Conservation (phyloP, 2,113 vertebrate species). For the Muntiacus reevesi region DNA sequence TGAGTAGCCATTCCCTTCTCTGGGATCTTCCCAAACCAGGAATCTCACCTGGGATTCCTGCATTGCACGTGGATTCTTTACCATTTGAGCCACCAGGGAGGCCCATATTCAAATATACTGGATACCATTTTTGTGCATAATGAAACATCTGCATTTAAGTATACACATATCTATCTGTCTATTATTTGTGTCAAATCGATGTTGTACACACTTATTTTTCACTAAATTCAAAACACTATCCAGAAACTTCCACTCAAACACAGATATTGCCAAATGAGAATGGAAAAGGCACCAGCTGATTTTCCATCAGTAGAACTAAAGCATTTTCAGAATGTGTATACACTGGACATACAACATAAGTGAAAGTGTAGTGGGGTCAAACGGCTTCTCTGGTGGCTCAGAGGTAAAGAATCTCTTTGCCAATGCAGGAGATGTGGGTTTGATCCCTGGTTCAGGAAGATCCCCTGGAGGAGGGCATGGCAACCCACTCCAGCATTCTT, state of each 20-base stretch:
- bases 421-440: no score
- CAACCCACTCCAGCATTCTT: no score
- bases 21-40: no score
- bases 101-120: not conserved
- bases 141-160: not conserved
- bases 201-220: not conserved
- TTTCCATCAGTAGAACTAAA: not conserved
- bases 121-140: not conserved
- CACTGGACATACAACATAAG: not conserved
- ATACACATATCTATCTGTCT: not conserved
- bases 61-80: no score
- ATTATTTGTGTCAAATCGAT: not conserved
- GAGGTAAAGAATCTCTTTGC: no score
- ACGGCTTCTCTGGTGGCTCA: no score
- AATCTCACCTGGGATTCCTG: no score
- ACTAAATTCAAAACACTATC: not conserved
- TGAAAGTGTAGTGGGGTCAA: not conserved
- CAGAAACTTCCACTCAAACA: not conserved
- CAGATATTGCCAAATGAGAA: constrained; percentile 17
- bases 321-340: not conserved
- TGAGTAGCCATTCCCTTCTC: no score
- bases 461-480: no score
- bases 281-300: not conserved
- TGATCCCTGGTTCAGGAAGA: no score
- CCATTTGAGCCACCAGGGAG: no score